These are phyloP conservation scores for Anomalospiza imberbis DNA, from an alignment of 2,797 vertebrate species.

Conservation along the genomic window DNA sequence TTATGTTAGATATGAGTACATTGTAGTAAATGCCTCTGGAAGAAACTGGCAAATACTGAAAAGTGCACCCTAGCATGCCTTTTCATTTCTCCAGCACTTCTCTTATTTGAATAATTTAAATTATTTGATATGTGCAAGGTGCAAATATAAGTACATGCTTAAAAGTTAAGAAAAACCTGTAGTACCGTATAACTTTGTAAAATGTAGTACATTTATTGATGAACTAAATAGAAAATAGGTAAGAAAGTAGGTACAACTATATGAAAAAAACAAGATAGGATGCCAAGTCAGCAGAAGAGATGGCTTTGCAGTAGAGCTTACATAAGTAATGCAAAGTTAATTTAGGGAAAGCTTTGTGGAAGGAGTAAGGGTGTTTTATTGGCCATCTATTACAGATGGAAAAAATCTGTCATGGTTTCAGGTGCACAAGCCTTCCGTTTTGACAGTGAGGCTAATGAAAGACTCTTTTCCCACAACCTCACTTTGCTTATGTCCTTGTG, in stretches of 20 bases:
- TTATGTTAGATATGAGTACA: not conserved
- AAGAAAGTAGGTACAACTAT: not conserved
- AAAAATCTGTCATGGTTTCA: not conserved
- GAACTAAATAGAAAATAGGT: not conserved
- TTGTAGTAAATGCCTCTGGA: not conserved
- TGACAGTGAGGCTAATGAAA: not conserved
- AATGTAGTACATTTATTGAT: not conserved
- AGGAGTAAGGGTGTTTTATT: not conserved
- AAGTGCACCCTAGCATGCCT: not conserved
- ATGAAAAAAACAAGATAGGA: not conserved
- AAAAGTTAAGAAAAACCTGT: not conserved
- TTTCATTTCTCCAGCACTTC: not conserved
- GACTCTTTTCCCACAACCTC: not conserved
- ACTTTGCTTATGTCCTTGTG: not conserved
- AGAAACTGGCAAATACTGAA: not conserved
- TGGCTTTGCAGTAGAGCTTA: not conserved
- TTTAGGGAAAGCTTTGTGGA: not conserved
- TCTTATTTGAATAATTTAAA: not conserved
- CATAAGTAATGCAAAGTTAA: not conserved
- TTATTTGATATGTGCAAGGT: not conserved
- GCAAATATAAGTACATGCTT: not conserved
- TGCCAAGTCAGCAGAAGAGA: not conserved
- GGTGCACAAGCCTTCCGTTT: not conserved
- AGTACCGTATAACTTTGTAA: not conserved
- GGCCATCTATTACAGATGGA: not conserved